Conservation (phyloP, 1,140 invertebrate species). For the Meloidogyne exigua region DNA sequence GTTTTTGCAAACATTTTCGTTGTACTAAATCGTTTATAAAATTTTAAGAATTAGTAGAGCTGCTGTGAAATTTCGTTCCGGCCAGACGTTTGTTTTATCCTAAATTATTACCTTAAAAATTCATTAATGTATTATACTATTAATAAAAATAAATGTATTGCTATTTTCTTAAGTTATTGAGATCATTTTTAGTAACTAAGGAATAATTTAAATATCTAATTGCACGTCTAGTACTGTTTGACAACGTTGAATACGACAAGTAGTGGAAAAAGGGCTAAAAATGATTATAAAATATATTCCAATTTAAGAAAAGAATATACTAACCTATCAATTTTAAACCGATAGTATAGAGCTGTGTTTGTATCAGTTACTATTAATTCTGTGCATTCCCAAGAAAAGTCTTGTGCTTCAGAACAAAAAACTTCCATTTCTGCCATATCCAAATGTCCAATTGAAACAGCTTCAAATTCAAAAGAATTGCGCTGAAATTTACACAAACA, state of each 20-base stretch:
- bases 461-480: slow-evolving; percentile 46
- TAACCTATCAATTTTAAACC: slow-evolving; percentile 43
- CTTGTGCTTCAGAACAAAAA: not conserved
- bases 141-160: no score
- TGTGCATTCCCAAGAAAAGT: slow-evolving; percentile 45
- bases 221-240: not conserved
- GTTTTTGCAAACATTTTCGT: no score
- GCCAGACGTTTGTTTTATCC: no score
- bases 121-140: no score
- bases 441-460: slow-evolving; percentile 46
- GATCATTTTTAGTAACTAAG: not conserved
- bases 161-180: not conserved
- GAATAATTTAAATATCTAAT: no score
- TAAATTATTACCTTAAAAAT: no score
- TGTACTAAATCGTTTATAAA: no score
- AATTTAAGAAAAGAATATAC: no score
- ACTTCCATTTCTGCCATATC: slow-evolving; percentile 40
- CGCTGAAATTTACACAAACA: slow-evolving; percentile 25
- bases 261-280: not conserved
- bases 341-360: slow-evolving; percentile 28
- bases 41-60: no score
- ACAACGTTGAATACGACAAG: not conserved
- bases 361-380: slow-evolving; percentile 42
- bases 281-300: not conserved
- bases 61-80: no score